These are phyloP conservation scores for Phortica variegata DNA, from an alignment of 1,140 invertebrate genomes.

Conservation along the genomic window DNA sequence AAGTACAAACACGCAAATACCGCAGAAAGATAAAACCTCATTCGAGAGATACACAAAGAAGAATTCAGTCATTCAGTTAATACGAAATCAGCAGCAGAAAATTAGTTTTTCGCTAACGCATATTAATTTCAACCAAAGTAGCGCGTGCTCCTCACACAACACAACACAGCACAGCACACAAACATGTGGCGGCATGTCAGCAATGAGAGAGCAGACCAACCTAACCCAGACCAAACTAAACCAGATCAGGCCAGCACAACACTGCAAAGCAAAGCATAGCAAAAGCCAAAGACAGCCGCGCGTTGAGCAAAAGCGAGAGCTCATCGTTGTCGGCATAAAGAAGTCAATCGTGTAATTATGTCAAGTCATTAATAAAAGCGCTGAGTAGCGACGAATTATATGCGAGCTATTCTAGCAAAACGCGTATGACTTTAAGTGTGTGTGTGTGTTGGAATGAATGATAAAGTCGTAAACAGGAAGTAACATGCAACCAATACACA, in stretches of 20 bases:
- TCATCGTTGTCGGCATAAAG: not conserved
- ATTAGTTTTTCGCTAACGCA: constrained; percentile 40
- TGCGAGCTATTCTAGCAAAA: too few species aligned
- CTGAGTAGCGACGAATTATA: not conserved
- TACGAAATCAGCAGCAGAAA: constrained; percentile 56
- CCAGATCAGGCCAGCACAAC: too few species aligned
- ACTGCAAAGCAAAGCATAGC: too few species aligned
- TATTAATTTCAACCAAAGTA: constrained; percentile 12
- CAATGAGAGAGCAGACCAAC: too few species aligned
- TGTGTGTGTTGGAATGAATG: too few species aligned
- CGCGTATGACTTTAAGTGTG: too few species aligned
- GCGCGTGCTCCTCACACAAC: not conserved
- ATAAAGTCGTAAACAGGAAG: too few species aligned
- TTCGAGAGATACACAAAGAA: not conserved
- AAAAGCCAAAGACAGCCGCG: too few species aligned
- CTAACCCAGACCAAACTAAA: too few species aligned
- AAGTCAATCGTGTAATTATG: constrained; percentile 15
- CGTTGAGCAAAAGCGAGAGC: too few species aligned
- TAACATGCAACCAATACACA: too few species aligned
- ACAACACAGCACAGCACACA: constrained; percentile 1
- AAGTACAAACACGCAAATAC: not conserved
- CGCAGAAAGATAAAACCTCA: not conserved
- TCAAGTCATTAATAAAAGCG: constrained; percentile 19
- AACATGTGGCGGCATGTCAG: not conserved
- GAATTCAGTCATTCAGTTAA: constrained; percentile 45